Evolutionary conservation across 23 tunicate genomes (phyloP).

Genomic region (Trididemnum miniatum): DNA sequence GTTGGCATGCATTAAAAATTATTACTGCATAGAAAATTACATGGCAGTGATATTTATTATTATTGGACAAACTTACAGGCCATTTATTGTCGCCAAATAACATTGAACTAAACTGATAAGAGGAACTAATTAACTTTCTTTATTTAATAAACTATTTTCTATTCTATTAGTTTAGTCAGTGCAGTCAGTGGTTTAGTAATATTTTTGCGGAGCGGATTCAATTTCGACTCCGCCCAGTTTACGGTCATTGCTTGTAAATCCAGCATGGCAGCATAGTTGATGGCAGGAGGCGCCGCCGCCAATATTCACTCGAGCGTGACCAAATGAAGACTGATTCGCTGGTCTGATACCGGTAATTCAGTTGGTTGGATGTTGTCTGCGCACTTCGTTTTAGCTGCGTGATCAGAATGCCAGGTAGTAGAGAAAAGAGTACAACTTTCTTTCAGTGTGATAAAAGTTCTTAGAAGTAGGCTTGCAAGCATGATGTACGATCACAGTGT

Average conservation of each 20-base stretch:
- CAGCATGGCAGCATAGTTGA: slow-evolving; percentile 2
- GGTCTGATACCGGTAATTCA: background rate
- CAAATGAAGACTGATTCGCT: background rate
- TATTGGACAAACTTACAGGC: background rate
- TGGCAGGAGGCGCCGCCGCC: no score
- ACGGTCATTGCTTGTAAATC: background rate
- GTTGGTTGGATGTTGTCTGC: background rate
- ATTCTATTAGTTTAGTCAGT: background rate
- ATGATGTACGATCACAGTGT: background rate
- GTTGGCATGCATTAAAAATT: background rate
- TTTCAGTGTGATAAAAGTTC: background rate
- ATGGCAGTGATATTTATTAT: background rate
- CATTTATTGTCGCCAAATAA: no score
- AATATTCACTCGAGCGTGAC: no score
- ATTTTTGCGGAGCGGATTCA: background rate
- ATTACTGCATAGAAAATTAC: background rate
- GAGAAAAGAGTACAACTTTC: background rate
- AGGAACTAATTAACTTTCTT: background rate
- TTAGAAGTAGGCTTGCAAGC: background rate
- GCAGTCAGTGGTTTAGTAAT: background rate
- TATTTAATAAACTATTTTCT: background rate
- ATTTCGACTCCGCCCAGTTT: background rate
- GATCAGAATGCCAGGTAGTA: background rate
- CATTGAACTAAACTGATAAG: no score
- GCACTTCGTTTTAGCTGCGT: background rate